Evolutionary conservation across 2,113 vertebrate genomes (phyloP).

Genomic region (Cnemophilus loriae): DNA sequence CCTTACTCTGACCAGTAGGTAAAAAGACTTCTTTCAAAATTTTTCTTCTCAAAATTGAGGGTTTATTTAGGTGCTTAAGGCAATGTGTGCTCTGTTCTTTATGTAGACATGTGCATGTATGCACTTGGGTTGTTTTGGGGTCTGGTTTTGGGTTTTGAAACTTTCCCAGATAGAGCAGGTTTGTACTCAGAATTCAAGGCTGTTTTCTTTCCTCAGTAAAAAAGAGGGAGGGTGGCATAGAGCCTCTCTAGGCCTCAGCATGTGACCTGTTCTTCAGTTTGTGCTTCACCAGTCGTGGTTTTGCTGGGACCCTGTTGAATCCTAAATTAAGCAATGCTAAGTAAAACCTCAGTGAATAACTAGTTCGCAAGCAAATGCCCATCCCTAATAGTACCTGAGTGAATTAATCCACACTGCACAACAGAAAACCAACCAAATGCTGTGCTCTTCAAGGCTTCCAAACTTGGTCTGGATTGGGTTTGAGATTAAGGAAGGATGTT

Average conservation of each 20-base stretch:
- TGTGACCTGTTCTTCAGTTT: neutral
- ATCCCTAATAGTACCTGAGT: neutral
- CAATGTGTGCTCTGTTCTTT: neutral
- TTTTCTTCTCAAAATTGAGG: neutral
- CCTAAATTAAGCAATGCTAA: neutral
- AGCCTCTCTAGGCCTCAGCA: neutral
- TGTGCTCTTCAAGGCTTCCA: neutral
- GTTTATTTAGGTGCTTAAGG: neutral
- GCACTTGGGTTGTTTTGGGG: neutral
- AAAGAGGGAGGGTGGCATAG: neutral
- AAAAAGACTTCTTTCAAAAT: neutral
- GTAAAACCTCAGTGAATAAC: neutral
- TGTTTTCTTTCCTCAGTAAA: neutral
- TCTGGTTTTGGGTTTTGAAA: neutral
- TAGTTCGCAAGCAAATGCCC: neutral
- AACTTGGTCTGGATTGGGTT: neutral
- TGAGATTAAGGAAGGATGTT: constrained; percentile 65
- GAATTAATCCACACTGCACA: neutral
- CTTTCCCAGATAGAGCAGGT: neutral
- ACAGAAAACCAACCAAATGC: neutral
- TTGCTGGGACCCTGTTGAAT: neutral
- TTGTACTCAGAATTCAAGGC: neutral
- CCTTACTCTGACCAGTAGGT: neutral
- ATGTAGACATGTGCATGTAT: neutral
- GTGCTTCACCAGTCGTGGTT: neutral